These are phyloP conservation scores for Aleiodes sp. DNA, from an alignment of 1,140 invertebrate species.

Conservation along the genomic window DNA sequence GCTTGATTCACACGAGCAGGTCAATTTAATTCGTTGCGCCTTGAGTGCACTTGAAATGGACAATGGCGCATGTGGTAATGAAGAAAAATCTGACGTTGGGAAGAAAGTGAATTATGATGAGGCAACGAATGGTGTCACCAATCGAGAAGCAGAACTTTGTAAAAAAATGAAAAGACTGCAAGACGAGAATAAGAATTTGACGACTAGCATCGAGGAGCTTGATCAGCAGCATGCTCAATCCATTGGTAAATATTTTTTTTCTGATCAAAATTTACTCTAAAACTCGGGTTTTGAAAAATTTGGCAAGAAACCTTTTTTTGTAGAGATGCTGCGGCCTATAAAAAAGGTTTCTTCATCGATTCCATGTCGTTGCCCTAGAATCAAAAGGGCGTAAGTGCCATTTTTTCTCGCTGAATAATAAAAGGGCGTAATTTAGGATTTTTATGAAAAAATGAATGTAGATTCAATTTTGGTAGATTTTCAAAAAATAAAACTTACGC, in stretches of 20 bases:
- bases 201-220: conserved; percentile 74
- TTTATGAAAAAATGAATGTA: no score
- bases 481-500: no score
- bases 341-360: no score
- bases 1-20: conserved; percentile 59
- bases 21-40: conserved; percentile 58
- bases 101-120: conserved; percentile 29
- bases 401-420: no score
- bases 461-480: no score
- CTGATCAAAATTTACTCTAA: background rate
- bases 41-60: conserved; percentile 64
- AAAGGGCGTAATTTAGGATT: no score
- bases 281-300: background rate
- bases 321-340: no score
- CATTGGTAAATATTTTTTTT: conserved; percentile 60
- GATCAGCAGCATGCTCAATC: conserved; percentile 77
- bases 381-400: no score
- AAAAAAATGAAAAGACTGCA: conserved; percentile 62
- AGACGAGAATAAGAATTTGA: conserved; percentile 68
- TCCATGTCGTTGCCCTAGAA: no score
- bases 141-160: conserved; percentile 53
- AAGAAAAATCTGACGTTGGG: conserved; percentile 49
- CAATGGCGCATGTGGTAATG: conserved; percentile 47
- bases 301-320: no score
- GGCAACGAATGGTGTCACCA: conserved; percentile 31